phyloP scores from a whole-genome alignment of 1,140 invertebrate genomes.

The Galleria mellonella region DNA sequence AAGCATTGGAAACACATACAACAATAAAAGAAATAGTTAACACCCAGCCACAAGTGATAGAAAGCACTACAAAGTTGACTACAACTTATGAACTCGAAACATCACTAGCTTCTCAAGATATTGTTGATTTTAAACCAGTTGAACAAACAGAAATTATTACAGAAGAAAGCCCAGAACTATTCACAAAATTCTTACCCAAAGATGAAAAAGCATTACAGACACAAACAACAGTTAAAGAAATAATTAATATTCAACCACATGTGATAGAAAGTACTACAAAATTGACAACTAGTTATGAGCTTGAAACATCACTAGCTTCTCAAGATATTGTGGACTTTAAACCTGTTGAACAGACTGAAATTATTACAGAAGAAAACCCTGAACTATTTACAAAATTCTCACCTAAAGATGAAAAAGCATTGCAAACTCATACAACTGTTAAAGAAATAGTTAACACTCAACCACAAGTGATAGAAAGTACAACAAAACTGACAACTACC shows the following conservation, averaged over 20 bases:
- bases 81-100: constrained; percentile 19
- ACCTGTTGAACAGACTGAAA: constrained; percentile 40
- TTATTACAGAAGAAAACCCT: constrained; percentile 33
- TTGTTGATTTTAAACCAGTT: constrained; percentile 34
- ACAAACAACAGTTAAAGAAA: constrained; percentile 23
- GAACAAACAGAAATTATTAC: constrained; percentile 39
- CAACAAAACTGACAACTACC: background rate
- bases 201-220: constrained; percentile 13
- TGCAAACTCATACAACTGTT: constrained; percentile 17
- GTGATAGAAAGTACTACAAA: constrained; percentile 35
- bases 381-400: constrained; percentile 11
- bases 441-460: constrained; percentile 29
- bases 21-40: constrained; percentile 25
- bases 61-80: constrained; percentile 16
- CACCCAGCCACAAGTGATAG: constrained; percentile 32
- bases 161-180: constrained; percentile 29
- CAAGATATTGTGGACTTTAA: constrained; percentile 32
- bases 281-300: constrained; percentile 30
- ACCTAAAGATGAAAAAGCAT: constrained; percentile 25
- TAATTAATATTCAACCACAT: constrained; percentile 29
- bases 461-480: constrained; percentile 30
- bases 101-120: constrained; percentile 31
- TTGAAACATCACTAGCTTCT: constrained; percentile 14
- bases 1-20: constrained; percentile 15
- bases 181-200: constrained; percentile 14